Percentiles rank a stretch among this genome's conserved stretches.
phyloP scores from a whole-genome alignment of 2,888 invertebrate genomes.

The Prenolepis imparis region DNA sequence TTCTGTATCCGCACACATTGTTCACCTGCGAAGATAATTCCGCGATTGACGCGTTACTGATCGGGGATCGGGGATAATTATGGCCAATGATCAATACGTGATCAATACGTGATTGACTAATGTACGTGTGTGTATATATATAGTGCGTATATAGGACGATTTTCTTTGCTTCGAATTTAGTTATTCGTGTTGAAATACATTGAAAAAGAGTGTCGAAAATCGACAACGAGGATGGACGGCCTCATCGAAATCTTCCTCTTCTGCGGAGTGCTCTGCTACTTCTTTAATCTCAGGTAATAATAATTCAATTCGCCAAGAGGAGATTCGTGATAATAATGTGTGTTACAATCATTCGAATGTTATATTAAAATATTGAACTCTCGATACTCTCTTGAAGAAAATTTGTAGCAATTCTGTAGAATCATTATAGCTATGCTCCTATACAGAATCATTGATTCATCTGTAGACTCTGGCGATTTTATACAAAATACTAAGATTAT shows the following conservation, averaged over 20 bases:
- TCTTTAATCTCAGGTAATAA: conserved; percentile 89
- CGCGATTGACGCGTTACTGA: background rate
- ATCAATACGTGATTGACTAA: conserved; percentile 21
- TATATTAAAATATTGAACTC: background rate
- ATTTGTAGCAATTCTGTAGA: background rate
- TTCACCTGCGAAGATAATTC: conserved; percentile 12
- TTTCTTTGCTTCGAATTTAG: background rate
- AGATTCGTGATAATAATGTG: background rate
- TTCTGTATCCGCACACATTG: background rate
- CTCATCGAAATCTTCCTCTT: conserved; percentile 89
- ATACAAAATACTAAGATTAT: background rate
- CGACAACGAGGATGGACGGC: conserved; percentile 87
- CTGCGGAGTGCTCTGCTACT: conserved; percentile 89
- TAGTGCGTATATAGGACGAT: conserved; percentile 5
- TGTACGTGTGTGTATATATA: background rate
- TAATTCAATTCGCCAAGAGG: conserved; percentile 26
- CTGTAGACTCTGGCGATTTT: background rate
- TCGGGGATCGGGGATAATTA: background rate
- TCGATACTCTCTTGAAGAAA: background rate
- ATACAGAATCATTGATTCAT: background rate
- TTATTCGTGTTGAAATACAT: background rate
- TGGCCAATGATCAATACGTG: conserved; percentile 49
- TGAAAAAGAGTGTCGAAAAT: background rate
- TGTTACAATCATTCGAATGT: conserved; percentile 13
- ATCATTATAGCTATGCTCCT: background rate